phyloP scores from a whole-genome alignment of 2,888 invertebrate genomes.

The Drosophila pegasa region DNA sequence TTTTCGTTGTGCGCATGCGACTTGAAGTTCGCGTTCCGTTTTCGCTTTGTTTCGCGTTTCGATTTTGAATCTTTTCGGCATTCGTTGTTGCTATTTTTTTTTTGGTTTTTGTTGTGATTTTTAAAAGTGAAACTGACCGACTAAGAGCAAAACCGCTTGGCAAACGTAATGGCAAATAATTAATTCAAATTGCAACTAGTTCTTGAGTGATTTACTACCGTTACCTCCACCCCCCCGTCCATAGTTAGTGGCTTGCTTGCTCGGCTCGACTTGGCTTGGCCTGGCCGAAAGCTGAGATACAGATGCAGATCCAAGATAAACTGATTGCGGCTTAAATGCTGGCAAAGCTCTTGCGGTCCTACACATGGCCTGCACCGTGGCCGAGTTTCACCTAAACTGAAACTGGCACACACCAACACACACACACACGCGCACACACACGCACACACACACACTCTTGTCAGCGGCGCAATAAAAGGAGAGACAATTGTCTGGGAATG shows the following conservation, averaged over 20 bases:
- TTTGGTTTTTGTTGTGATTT: conserved; percentile 14
- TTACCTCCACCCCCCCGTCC: conserved; percentile 1
- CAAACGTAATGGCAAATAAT: conserved; percentile 42
- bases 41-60: conserved; percentile 13
- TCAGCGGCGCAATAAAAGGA: conserved; percentile 38
- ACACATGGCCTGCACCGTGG: conserved; percentile 17
- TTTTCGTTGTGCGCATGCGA: conserved; percentile 43
- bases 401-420: conserved; percentile 40
- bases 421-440: conserved; percentile 16
- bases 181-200: conserved; percentile 41
- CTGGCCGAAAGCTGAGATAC: background rate
- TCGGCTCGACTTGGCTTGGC: background rate
- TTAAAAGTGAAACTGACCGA: conserved; percentile 69
- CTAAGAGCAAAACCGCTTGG: conserved; percentile 14
- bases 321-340: conserved; percentile 16
- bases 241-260: background rate
- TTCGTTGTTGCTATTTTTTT: conserved; percentile 23
- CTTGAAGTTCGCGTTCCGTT: conserved; percentile 15
- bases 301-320: conserved; percentile 28
- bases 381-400: conserved; percentile 56
- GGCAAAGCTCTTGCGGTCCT: conserved; percentile 12
- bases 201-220: conserved; percentile 2
- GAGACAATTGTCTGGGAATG: conserved; percentile 60
- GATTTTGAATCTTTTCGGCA: conserved; percentile 8
- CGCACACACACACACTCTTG: background rate